Evolutionary conservation across 2,888 invertebrate genomes (phyloP).

Genomic region (Rhagophthalmus giganteus): DNA sequence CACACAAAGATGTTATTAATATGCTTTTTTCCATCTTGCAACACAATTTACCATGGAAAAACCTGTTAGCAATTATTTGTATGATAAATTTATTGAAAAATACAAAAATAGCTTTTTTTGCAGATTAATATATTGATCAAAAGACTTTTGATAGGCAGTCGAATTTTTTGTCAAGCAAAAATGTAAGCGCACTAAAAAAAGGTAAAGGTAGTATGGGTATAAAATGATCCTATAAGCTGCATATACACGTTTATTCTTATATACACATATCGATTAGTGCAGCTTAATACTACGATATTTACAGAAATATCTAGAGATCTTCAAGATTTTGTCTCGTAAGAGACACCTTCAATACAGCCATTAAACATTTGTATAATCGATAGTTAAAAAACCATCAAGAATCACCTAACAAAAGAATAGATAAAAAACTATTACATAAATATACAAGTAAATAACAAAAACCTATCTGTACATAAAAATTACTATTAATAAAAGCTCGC

Average conservation of each 20-base stretch:
- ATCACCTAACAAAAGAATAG: slow-evolving; percentile 20
- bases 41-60: too few species aligned
- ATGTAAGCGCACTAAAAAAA: too few species aligned
- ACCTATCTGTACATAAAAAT: slow-evolving; percentile 12
- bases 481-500: slow-evolving; percentile 6
- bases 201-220: too few species aligned
- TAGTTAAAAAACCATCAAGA: slow-evolving; percentile 13
- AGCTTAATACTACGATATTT: slow-evolving; percentile 26
- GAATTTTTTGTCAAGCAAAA: too few species aligned
- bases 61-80: too few species aligned
- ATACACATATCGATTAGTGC: slow-evolving; percentile 25
- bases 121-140: too few species aligned
- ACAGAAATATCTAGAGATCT: slow-evolving; percentile 29
- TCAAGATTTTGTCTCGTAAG: slow-evolving; percentile 17
- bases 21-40: too few species aligned
- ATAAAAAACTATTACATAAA: slow-evolving; percentile 25
- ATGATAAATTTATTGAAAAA: too few species aligned
- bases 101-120: too few species aligned
- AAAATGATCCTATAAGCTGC: slow-evolving; percentile 13
- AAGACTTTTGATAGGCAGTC: too few species aligned
- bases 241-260: slow-evolving; percentile 30
- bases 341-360: slow-evolving; percentile 25
- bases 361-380: slow-evolving; percentile 27
- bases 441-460: slow-evolving; percentile 13
- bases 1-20: too few species aligned